phyloP scores from a whole-genome alignment of 2,797 vertebrate genomes.

The Remorina albescens region DNA sequence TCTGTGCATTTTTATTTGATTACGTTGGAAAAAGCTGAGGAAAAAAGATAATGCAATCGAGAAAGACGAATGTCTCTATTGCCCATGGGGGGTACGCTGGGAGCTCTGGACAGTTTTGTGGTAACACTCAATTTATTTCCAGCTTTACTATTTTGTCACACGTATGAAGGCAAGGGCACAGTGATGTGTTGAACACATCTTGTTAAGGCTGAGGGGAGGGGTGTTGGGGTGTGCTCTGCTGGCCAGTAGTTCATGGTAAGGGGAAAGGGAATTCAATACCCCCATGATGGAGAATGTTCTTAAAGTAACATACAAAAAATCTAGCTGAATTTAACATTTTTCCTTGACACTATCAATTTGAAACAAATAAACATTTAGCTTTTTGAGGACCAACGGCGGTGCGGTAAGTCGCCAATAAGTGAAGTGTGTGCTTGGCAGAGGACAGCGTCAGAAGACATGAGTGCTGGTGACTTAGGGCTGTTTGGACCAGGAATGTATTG shows the following conservation, averaged over 20 bases:
- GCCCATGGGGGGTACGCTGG: conserved; percentile 65
- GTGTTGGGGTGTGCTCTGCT: conserved; percentile 59
- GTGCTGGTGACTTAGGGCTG: conserved; percentile 79
- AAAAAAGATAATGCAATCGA: conserved; percentile 79
- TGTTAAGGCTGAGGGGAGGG: conserved; percentile 58
- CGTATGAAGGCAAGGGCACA: conserved; percentile 64
- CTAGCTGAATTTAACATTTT: conserved; percentile 58
- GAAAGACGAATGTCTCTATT: conserved; percentile 79
- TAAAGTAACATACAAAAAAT: conserved; percentile 72
- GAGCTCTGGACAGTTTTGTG: conserved; percentile 77
- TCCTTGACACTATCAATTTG: conserved; percentile 74
- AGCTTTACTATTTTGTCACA: conserved; percentile 43
- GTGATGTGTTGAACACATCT: conserved; percentile 81
- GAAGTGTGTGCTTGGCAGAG: conserved; percentile 77
- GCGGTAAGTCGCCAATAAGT: conserved; percentile 73
- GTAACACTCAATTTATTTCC: conserved; percentile 83
- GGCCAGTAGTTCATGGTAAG: conserved; percentile 72
- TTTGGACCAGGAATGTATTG: conserved; percentile 84
- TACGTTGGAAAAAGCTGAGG: conserved; percentile 69
- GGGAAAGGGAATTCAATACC: conserved; percentile 78
- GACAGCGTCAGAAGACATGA: conserved; percentile 71
- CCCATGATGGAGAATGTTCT: conserved; percentile 72
- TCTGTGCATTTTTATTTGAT: conserved; percentile 77
- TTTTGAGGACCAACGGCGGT: conserved; percentile 67
- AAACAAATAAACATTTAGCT: conserved; percentile 76